These are phyloP conservation scores for Polypedilum pembai DNA, from an alignment of 1,140 invertebrate species.

Conservation along the genomic window DNA sequence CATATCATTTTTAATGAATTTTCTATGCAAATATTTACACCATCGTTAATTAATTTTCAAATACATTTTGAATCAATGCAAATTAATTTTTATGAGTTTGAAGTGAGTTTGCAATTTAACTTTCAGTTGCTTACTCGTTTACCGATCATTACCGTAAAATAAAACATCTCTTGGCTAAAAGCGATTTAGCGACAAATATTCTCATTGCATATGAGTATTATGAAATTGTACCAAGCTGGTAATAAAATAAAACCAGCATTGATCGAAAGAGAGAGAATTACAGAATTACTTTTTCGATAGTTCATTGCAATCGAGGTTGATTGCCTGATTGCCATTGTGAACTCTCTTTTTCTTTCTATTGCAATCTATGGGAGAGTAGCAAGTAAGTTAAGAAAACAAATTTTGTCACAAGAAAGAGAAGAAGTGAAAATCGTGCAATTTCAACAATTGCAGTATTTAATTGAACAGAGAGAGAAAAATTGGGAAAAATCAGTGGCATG, in stretches of 20 bases:
- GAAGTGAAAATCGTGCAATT: background rate
- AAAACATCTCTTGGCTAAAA: background rate
- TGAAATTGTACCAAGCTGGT: background rate
- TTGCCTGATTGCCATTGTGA: conserved; percentile 16
- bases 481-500: conserved; percentile 1
- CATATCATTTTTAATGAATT: no score
- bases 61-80: background rate
- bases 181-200: background rate
- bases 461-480: background rate
- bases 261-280: background rate
- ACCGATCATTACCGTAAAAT: background rate
- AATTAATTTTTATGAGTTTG: conserved; percentile 14
- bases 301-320: background rate
- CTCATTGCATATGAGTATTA: conserved; percentile 9
- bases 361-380: no score
- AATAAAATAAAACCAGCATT: background rate
- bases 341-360: background rate
- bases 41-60: conserved; percentile 1
- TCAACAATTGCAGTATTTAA: background rate
- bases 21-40: background rate
- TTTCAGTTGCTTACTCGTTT: background rate
- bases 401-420: background rate
- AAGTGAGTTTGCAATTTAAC: background rate
- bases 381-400: background rate
- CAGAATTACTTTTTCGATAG: background rate